Evolutionary conservation across 1,140 invertebrate species (phyloP), one percentile per base, ranked within the genome.

Genomic region (Campoletis sonorensis): DNA sequence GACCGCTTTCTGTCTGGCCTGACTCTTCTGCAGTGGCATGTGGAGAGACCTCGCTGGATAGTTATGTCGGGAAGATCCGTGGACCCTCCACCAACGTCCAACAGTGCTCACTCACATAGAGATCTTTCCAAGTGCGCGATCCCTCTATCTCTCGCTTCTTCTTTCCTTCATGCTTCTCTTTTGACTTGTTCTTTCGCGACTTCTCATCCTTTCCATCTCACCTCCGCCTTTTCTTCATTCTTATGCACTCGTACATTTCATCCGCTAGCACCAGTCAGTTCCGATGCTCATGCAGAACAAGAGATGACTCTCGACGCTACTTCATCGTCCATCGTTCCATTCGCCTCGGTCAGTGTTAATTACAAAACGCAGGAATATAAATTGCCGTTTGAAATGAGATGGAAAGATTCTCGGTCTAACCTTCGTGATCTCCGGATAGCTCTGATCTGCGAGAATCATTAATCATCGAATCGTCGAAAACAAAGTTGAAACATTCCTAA

Each of bases 1-100:
- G 88, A 88, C 89, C 88, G 88, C 90, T 91, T 91, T 91, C 89
- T 90, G 90, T 90, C 91, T 91, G 90, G 84, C 79, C 87, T 89
- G 88, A 90, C 76, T 78, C 67, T 64, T 70, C 90, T 89, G 89
- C 91, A 90, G 90, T 91, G 91, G 91, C 91, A 91, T 92, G 90
- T 89, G 83, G 89, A 88, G 89, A 88, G 84, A 83, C 79, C 83
- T 82, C 81, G 75, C 49, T 37, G 78, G 61, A 84, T 78, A 78
- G 76, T 26, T 64, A 61, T 70, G 67, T 16, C 67, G 10, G 27
- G 37, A 78, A 77, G 77, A 70, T 78, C 77, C 70, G 27, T 30
- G 37, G 78, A 82, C 71, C 81, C 71, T 79, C 79, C 82, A 81
- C 54, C 84, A 79, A 81, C 84, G 70, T 67, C 83, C 58, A 68